Conservation (phyloP, 2,888 invertebrate species). For the Petrophora chlorosata region DNA sequence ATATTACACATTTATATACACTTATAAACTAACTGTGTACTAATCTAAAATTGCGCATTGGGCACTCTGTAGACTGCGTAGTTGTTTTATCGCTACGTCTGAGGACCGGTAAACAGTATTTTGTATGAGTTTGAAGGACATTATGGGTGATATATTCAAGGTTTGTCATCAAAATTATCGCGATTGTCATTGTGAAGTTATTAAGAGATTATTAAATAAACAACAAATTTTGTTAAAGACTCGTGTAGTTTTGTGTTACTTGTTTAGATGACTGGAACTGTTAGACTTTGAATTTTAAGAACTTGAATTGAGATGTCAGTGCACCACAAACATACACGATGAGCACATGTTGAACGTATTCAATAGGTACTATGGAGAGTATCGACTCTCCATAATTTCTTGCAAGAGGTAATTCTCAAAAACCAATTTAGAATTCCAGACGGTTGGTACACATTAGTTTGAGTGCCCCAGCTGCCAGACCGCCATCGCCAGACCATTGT, state of each 20-base stretch:
- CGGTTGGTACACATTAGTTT: slow-evolving; percentile 20
- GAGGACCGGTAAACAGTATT: slow-evolving; percentile 51
- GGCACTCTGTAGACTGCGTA: slow-evolving; percentile 48
- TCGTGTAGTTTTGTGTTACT: no score
- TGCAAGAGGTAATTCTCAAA: slow-evolving; percentile 1
- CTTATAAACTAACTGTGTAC: background rate
- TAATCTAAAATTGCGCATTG: slow-evolving; percentile 37
- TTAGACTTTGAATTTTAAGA: no score
- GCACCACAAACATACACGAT: no score
- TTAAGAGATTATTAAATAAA: background rate
- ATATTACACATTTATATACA: no score
- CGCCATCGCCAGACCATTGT: slow-evolving; percentile 18
- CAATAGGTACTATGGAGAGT: no score
- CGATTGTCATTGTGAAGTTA: slow-evolving; percentile 1
- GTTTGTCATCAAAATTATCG: slow-evolving; percentile 26
- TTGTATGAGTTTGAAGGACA: slow-evolving; percentile 49
- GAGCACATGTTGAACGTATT: no score
- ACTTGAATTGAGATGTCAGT: no score
- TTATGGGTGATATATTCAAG: slow-evolving; percentile 29
- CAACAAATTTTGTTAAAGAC: background rate
- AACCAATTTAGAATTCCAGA: slow-evolving; percentile 25
- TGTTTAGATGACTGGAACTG: no score
- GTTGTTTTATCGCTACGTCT: slow-evolving; percentile 25
- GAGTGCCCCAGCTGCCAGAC: slow-evolving; percentile 14
- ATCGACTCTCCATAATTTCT: background rate